Evolutionary conservation across 2,113 vertebrate genomes (phyloP).

Genomic region (Heptranchias perlo): DNA sequence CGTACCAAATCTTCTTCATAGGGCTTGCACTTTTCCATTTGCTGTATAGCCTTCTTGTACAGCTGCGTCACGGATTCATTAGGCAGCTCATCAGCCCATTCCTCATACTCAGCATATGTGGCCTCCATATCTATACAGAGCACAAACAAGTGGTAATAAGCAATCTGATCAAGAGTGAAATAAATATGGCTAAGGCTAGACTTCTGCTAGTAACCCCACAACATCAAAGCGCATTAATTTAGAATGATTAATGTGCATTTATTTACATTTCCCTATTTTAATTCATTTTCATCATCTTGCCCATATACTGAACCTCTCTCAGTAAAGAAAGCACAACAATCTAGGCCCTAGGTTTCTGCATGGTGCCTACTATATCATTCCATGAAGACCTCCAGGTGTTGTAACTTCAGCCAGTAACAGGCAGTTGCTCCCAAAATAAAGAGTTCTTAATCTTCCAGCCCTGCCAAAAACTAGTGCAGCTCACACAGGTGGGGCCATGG

Average conservation of each 20-base stretch:
- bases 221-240: background rate
- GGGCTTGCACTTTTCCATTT: constrained; percentile 73
- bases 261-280: too few species aligned
- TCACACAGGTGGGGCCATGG: background rate
- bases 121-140: constrained; percentile 77
- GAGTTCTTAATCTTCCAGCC: background rate
- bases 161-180: background rate
- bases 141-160: background rate
- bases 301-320: background rate
- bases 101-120: constrained; percentile 82
- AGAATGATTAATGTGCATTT: too few species aligned
- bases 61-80: constrained; percentile 61
- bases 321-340: background rate
- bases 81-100: constrained; percentile 81
- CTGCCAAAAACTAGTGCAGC: background rate
- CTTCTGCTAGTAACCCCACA: background rate
- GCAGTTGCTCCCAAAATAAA: background rate
- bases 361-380: background rate
- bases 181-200: background rate
- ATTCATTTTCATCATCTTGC: too few species aligned
- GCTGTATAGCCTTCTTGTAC: constrained; percentile 75
- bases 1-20: constrained; percentile 83
- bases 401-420: background rate
- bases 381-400: background rate
- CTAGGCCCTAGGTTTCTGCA: background rate